Evolutionary conservation across 2,888 invertebrate genomes (phyloP).

Genomic region (Leuctra nigra): DNA sequence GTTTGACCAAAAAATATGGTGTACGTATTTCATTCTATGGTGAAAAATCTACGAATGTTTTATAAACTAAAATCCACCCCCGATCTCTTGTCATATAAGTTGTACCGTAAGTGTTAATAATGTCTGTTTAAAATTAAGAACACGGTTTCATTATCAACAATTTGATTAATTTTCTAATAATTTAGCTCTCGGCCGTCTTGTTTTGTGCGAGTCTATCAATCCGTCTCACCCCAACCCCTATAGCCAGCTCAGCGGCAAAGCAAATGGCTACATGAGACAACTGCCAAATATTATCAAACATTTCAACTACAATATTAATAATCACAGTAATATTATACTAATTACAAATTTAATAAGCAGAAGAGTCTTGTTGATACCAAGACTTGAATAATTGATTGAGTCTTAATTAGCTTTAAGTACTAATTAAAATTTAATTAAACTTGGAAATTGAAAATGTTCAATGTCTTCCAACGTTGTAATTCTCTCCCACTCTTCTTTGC

Average conservation of each 20-base stretch:
- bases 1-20: no score
- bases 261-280: not conserved
- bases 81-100: no score
- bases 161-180: conserved; percentile 14
- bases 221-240: conserved; percentile 1
- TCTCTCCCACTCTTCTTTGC: conserved; percentile 13
- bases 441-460: conserved; percentile 30
- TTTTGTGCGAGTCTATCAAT: not conserved
- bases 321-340: conserved; percentile 24
- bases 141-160: conserved; percentile 1
- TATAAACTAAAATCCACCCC: no score
- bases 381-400: conserved; percentile 31
- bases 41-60: no score
- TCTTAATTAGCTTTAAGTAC: conserved; percentile 32
- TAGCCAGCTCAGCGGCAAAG: no score
- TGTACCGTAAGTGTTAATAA: no score
- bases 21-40: no score
- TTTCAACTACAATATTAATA: conserved; percentile 16
- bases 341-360: conserved; percentile 28
- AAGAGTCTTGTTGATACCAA: conserved; percentile 25
- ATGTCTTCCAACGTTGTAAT: conserved; percentile 21
- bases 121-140: not conserved
- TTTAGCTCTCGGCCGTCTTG: not conserved
- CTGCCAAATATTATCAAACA: not conserved
- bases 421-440: conserved; percentile 33